Conservation (phyloP, 2,797 vertebrate genomes). For the Mastacembelus armatus region DNA sequence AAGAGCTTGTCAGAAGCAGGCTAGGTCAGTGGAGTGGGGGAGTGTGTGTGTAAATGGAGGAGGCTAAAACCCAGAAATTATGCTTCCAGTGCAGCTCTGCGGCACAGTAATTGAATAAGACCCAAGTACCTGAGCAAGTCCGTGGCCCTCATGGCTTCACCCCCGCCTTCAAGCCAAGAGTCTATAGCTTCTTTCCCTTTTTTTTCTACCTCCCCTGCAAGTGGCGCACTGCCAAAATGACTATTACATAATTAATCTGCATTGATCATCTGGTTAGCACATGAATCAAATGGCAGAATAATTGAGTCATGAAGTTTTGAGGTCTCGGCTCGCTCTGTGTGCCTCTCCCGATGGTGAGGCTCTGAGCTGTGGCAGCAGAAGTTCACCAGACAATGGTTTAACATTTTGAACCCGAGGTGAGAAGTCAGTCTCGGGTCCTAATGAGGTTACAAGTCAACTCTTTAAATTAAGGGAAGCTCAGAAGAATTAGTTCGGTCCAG, state of each 20-base stretch:
- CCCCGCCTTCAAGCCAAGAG: conserved; percentile 55
- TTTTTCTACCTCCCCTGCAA: conserved; percentile 57
- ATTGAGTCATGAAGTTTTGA: conserved; percentile 73
- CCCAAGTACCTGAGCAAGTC: conserved; percentile 77
- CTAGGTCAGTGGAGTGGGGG: conserved; percentile 61
- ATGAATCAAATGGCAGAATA: conserved; percentile 90
- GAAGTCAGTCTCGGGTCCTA: conserved; percentile 57
- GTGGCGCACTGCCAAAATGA: conserved; percentile 89
- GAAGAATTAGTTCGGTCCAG: conserved; percentile 74
- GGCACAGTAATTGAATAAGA: conserved; percentile 80
- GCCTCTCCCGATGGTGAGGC: background rate
- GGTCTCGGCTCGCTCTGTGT: background rate
- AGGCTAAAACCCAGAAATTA: conserved; percentile 76
- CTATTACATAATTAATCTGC: conserved; percentile 93
- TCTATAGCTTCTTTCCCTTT: conserved; percentile 19
- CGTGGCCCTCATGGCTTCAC: conserved; percentile 71
- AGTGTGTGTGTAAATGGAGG: conserved; percentile 39
- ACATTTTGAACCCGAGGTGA: conserved; percentile 62
- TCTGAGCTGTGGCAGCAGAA: conserved; percentile 7
- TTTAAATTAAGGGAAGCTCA: conserved; percentile 80
- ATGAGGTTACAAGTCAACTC: conserved; percentile 38
- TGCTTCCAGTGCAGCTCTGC: conserved; percentile 67
- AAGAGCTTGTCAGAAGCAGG: conserved; percentile 78
- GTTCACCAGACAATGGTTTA: conserved; percentile 66
- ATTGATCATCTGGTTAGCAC: conserved; percentile 92